Base-by-base conservation (phyloP, 2,113 vertebrate genomes). In the Cyprinus carpio region DNA sequence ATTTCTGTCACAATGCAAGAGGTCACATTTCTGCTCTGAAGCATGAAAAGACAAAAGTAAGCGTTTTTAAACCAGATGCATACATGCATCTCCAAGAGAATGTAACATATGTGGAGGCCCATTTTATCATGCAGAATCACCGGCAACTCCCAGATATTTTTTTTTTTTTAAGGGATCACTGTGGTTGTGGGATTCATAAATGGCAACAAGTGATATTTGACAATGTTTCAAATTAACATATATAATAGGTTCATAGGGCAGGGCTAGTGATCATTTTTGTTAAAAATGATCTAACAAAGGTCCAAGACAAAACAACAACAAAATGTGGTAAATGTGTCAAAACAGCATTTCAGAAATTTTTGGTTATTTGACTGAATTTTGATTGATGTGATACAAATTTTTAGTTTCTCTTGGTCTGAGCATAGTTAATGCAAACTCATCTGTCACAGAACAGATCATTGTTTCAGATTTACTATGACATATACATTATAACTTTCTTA, bases 81-180 rank as follows among this genome's bases (percentile, higher is more conserved):
- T 40, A 40, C 31, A 79, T 25, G 54, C 12, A n/a, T 11, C 76
- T 62, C 56, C 20, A n/a, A 60, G 54, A 11, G 54, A 60, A n/a
- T n/a, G 31, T 60, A 79, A 77, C 75, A 56, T 76, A 60, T 79
- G 76, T 79, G 76, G 76, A 79, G 31, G 54, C 76, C 31, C 54
- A 62, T 12, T 60, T 62, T 8, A 60, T 78, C 54, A 77, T 56
- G 31, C 31, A 16, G 20, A 60, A 60, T 16, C 13, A 79, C 76
- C 76, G 37, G 76, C 29, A 60, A 78, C 20, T 60, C 51, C 27
- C 75, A 56, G 75, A 34, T 56, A 51, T 56, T 77, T 37, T 77
- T 77, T 77, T 77, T 79, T 31, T 62, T 79, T 78, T 62, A 37
- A 4, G 31, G 25, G 56, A 25, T 56, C 54, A 79, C 49, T 37